Percentiles rank a stretch among this genome's conserved stretches.
phyloP scores from a whole-genome alignment of 2,888 invertebrate genomes.

The Tenthredo livida region DNA sequence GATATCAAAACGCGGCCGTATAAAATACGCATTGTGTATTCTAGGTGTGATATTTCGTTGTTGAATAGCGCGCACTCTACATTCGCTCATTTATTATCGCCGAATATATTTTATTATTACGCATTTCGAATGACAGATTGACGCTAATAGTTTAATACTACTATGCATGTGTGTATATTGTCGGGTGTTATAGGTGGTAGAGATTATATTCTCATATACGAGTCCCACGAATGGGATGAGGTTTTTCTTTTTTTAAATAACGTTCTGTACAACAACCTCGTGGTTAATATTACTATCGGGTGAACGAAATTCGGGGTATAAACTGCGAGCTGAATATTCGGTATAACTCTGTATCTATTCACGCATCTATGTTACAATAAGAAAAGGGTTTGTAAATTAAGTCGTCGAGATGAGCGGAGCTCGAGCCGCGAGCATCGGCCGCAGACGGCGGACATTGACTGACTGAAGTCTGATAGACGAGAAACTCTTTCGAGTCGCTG shows the following conservation, averaged over 20 bases:
- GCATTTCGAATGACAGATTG: not conserved
- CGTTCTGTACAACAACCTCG: not conserved
- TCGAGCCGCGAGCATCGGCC: slow-evolving; percentile 8
- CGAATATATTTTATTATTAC: no score
- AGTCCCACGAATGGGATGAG: not conserved
- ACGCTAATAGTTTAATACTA: not conserved
- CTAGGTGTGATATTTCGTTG: no score
- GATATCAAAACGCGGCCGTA: not conserved
- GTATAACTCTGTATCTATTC: no score
- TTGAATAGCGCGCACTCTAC: no score
- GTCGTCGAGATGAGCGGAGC: not conserved
- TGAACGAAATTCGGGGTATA: not conserved
- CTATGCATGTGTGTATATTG: not conserved
- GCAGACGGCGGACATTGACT: slow-evolving; percentile 20
- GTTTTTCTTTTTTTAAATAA: not conserved
- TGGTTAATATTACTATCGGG: not conserved
- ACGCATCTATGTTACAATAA: not conserved
- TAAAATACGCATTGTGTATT: not conserved
- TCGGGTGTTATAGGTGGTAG: not conserved
- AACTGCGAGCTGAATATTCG: no score
- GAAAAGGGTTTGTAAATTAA: not conserved
- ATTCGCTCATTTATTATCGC: no score
- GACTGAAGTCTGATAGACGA: not conserved
- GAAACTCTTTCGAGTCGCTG: no score
- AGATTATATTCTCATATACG: not conserved